Percentiles rank a stretch among this genome's conserved stretches.
phyloP scores from a whole-genome alignment of 1,140 invertebrate species.

The Trachelipus rathkii region DNA sequence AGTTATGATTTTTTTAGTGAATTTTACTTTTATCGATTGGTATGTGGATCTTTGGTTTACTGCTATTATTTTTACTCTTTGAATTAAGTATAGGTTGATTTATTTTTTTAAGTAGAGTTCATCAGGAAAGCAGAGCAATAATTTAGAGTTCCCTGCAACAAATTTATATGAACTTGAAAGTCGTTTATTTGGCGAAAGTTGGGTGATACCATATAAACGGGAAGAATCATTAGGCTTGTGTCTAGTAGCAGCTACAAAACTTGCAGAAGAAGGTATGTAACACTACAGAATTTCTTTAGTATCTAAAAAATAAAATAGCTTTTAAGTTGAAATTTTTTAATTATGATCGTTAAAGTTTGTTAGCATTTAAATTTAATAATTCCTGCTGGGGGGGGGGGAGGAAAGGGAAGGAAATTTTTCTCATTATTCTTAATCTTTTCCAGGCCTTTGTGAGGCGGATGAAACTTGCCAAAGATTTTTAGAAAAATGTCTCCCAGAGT shows the following conservation, averaged over 20 bases:
- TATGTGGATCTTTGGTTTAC: too few relatives aligned
- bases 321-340: too few relatives aligned
- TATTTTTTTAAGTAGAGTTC: conserved; percentile 5
- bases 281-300: neutral
- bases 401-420: too few relatives aligned
- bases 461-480: conserved; percentile 55
- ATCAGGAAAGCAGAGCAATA: conserved; percentile 32
- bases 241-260: conserved; percentile 52
- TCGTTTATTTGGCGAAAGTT: conserved; percentile 57
- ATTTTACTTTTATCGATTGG: too few relatives aligned
- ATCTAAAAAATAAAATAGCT: too few relatives aligned
- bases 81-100: too few relatives aligned
- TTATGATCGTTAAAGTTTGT: too few relatives aligned
- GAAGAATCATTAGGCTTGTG: conserved; percentile 58
- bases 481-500: conserved; percentile 55
- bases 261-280: conserved; percentile 52
- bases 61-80: too few relatives aligned
- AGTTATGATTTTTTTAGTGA: too few relatives aligned
- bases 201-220: conserved; percentile 59
- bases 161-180: conserved; percentile 56
- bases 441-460: conserved; percentile 52
- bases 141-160: conserved; percentile 55
- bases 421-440: too few relatives aligned
- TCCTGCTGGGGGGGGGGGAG: too few relatives aligned
- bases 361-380: too few relatives aligned